A percentile compares a stretch with the other conserved stretches of the same genome.
Evolutionary conservation across 2,797 vertebrate genomes (phyloP).

Genomic region (Epinephelus coioides): DNA sequence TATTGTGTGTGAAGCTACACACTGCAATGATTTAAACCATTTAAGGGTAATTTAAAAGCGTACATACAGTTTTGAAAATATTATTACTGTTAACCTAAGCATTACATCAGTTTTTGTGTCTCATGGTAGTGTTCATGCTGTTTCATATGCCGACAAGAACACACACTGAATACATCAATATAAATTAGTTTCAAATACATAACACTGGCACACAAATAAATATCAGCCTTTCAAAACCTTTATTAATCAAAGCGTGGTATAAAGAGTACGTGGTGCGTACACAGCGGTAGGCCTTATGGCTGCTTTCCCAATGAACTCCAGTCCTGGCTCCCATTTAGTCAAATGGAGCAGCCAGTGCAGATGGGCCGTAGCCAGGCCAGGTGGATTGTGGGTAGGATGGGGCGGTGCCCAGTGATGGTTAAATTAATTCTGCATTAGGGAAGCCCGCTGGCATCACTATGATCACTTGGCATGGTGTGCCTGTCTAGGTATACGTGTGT

Average conservation of each 20-base stretch:
- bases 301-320: slow-evolving; percentile 60
- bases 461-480: slow-evolving; percentile 40
- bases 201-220: not conserved
- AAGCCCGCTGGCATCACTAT: slow-evolving; percentile 53
- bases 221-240: not conserved
- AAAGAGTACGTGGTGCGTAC: not conserved
- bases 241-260: slow-evolving; percentile 2
- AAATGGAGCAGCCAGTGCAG: slow-evolving; percentile 47
- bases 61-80: no score
- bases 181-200: not conserved
- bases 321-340: slow-evolving; percentile 60
- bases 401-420: slow-evolving; percentile 46
- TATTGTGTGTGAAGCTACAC: no score
- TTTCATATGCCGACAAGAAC: not conserved
- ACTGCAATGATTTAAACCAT: no score
- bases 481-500: slow-evolving; percentile 24
- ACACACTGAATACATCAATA: not conserved
- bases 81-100: no score
- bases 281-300: slow-evolving; percentile 49
- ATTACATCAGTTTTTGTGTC: not conserved
- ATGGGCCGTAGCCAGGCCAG: slow-evolving; percentile 51
- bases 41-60: no score
- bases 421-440: slow-evolving; percentile 78
- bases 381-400: slow-evolving; percentile 58
- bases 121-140: not conserved